Evolutionary conservation across 2,113 vertebrate species (phyloP).

Genomic region (Hiodon tergisus): DNA sequence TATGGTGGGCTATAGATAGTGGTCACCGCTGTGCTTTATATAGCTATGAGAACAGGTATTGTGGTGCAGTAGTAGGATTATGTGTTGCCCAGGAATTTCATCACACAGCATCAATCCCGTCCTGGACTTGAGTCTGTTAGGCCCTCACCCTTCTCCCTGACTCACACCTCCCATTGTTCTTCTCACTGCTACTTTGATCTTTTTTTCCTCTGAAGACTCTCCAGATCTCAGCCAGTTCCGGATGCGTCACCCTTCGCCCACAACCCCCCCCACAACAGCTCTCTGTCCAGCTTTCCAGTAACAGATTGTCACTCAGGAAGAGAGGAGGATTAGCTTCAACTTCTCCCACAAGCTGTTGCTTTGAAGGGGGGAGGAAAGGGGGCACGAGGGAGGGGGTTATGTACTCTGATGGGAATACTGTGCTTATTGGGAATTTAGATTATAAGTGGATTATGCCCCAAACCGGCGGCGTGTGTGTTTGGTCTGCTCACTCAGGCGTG

Average conservation of each 20-base stretch:
- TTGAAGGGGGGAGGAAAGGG: neutral
- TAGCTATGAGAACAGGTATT: no score
- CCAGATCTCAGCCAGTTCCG: neutral
- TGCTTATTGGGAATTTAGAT: neutral
- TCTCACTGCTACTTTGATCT: neutral
- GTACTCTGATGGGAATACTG: neutral
- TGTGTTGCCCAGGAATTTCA: no score
- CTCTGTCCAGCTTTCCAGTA: neutral
- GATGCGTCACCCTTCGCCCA: neutral
- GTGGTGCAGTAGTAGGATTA: no score
- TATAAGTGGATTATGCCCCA: neutral
- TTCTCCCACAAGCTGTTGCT: slow-evolving; percentile 8
- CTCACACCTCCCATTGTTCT: slow-evolving; percentile 9
- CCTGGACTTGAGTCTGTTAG: no score
- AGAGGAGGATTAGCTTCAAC: slow-evolving; percentile 18
- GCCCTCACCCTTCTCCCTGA: neutral
- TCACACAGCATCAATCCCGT: no score
- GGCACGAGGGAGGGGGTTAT: neutral
- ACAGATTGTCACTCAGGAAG: slow-evolving; percentile 22
- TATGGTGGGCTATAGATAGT: no score
- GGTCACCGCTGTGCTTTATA: no score
- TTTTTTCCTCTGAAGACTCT: slow-evolving; percentile 1
- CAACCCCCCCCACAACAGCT: neutral
- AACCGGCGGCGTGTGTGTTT: neutral
- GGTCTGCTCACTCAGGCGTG: neutral